Conservation (phyloP, 2,797 vertebrate species). For the Micrastur ruficollis region DNA sequence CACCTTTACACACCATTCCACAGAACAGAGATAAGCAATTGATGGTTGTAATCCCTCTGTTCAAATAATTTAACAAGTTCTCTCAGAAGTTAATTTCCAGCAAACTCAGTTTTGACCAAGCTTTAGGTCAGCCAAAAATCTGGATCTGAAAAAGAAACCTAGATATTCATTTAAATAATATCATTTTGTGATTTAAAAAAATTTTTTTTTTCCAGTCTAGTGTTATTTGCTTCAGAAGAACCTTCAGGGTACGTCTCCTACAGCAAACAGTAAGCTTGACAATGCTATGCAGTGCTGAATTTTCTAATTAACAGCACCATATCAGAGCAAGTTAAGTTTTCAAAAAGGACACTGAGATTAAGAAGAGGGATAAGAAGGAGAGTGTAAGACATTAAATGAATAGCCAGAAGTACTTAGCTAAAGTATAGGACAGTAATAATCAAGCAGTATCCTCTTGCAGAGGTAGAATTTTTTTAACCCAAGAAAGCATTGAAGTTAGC, state of each 20-base stretch:
- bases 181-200: rapidly evolving
- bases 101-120: background rate
- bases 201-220: background rate
- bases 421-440: background rate
- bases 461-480: background rate
- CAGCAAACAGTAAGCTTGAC: background rate
- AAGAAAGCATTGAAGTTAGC: background rate
- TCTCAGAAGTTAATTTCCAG: background rate
- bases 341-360: background rate
- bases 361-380: background rate
- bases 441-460: background rate
- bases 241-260: background rate
- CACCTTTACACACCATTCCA: background rate
- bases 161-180: background rate
- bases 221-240: background rate
- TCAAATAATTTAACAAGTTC: background rate
- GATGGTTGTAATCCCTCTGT: background rate
- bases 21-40: background rate
- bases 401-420: background rate
- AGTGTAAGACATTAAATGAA: background rate
- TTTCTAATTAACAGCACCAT: background rate
- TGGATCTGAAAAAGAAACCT: background rate
- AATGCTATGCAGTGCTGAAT: background rate
- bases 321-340: background rate
- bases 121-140: background rate